Conservation (phyloP, 1,140 invertebrate species). For the Trachymyrmex septentrionalis region DNA sequence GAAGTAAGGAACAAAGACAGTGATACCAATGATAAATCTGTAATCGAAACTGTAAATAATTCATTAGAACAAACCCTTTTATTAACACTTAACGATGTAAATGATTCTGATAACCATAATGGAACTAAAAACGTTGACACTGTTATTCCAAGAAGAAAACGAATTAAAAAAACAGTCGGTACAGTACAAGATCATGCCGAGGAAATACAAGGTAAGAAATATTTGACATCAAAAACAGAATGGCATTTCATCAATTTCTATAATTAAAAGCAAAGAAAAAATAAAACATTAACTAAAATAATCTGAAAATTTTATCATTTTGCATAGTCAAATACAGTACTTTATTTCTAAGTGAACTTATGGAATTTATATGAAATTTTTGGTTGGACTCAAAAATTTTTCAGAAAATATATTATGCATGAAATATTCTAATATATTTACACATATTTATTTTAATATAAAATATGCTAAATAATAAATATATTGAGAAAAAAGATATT, state of each 20-base stretch:
- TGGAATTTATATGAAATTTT: not conserved
- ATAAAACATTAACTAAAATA: not conserved
- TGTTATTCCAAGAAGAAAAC: constrained; percentile 45
- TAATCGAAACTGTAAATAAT: constrained; percentile 43
- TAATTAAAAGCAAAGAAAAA: constrained; percentile 6
- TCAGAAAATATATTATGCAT: not conserved
- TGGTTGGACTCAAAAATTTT: not conserved
- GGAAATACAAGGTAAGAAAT: constrained; percentile 73
- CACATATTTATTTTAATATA: not conserved
- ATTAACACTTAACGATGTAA: not conserved
- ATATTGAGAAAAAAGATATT: not conserved
- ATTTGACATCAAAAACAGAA: constrained; percentile 19
- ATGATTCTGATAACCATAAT: constrained; percentile 12
- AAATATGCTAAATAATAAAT: not conserved
- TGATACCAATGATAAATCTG: constrained; percentile 49
- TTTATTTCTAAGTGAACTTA: not conserved
- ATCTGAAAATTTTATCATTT: not conserved
- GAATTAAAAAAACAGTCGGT: constrained; percentile 55
- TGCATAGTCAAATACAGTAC: not conserved
- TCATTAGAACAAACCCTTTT: not conserved
- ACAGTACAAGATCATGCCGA: constrained; percentile 35
- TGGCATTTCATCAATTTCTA: not conserved
- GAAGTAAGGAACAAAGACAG: not conserved
- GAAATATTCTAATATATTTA: constrained; percentile 1
- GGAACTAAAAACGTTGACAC: not conserved